phyloP scores from a whole-genome alignment of 2,888 invertebrate species.

The Tachystola acroxantha region DNA sequence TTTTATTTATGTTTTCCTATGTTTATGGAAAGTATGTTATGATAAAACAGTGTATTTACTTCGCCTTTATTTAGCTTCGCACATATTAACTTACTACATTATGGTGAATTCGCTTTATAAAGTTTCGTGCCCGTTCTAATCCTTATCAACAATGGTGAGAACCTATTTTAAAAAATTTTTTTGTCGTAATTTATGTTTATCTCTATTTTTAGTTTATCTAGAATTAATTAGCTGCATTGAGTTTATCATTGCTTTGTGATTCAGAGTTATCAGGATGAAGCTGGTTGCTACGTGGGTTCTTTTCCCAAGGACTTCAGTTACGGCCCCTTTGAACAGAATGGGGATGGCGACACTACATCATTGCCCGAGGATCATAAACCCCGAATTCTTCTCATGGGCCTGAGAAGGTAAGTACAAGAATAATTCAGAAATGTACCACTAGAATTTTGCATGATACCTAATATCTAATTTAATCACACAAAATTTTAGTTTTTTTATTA shows the following conservation, averaged over 20 bases:
- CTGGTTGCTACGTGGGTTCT: conserved; percentile 75
- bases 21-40: neutral
- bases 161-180: no score
- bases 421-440: no score
- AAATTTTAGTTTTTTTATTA: no score
- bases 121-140: neutral
- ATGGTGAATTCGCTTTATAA: no score
- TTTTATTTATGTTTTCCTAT: neutral
- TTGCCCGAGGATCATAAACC: conserved; percentile 90
- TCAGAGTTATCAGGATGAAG: conserved; percentile 78
- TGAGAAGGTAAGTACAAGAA: conserved; percentile 89
- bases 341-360: conserved; percentile 79
- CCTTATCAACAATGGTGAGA: neutral
- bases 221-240: neutral
- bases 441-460: no score
- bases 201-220: no score
- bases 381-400: conserved; percentile 95
- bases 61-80: no score
- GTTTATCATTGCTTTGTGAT: conserved; percentile 7
- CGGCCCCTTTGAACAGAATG: conserved; percentile 91
- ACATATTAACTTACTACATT: no score
- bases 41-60: no score
- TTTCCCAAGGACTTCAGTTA: conserved; percentile 97
- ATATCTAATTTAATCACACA: no score
- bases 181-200: neutral